Evolutionary conservation across 92 coral and sea anemone species (phyloP).

Genomic region (Porites divaricata): DNA sequence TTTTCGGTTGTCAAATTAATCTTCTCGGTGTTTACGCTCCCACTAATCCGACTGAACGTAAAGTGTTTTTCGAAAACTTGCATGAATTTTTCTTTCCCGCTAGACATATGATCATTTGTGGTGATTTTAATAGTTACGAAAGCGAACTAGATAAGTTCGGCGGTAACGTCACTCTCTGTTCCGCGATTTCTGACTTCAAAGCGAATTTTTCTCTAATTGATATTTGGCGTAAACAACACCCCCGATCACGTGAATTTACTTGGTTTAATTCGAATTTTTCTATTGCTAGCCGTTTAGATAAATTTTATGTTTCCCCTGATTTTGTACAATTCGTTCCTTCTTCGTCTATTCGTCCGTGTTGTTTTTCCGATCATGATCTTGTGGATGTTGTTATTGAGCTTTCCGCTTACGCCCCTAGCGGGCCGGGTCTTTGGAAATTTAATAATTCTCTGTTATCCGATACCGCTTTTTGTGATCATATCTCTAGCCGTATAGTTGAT

Average conservation of each 20-base stretch:
- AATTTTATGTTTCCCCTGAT: not conserved
- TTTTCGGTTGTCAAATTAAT: not conserved
- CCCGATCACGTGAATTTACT: not conserved
- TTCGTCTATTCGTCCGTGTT: too few species aligned
- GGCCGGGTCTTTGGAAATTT: slow-evolving; percentile 6
- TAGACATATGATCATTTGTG: not conserved
- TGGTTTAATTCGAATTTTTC: slow-evolving; percentile 9
- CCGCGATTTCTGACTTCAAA: too few species aligned
- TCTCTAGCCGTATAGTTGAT: too few species aligned
- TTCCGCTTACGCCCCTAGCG: not conserved
- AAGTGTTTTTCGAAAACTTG: slow-evolving; percentile 14
- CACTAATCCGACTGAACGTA: slow-evolving; percentile 30
- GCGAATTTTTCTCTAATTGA: not conserved
- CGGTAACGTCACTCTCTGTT: slow-evolving; percentile 14
- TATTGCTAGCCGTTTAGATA: not conserved
- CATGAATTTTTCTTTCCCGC: slow-evolving; percentile 11
- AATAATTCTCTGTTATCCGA: not conserved
- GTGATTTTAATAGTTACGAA: slow-evolving; percentile 46
- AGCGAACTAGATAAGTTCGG: slow-evolving; percentile 24
- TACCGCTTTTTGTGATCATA: not conserved
- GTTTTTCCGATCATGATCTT: slow-evolving; percentile 10
- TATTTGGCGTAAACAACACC: not conserved
- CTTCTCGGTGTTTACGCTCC: too few species aligned
- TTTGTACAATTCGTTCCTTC: too few species aligned
- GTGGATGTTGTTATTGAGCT: not conserved